phyloP scores from a whole-genome alignment of 2,113 vertebrate species.

The Tiliqua scincoides region DNA sequence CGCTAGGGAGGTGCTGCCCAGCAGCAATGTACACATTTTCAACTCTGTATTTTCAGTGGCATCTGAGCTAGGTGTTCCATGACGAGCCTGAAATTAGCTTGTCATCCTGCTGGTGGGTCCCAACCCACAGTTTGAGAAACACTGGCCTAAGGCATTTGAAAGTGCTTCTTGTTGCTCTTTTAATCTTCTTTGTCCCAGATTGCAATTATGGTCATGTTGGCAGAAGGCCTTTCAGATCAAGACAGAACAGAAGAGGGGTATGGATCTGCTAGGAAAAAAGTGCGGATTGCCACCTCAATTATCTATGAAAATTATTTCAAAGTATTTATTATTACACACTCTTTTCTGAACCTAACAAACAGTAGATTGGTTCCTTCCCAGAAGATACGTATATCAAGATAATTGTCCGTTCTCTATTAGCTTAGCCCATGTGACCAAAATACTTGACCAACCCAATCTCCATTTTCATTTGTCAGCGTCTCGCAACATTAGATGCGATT shows the following conservation, averaged over 20 bases:
- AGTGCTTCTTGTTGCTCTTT: constrained; percentile 11
- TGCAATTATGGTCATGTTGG: not conserved
- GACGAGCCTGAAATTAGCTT: too few relatives aligned
- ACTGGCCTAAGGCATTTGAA: constrained; percentile 51
- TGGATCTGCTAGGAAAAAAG: not conserved
- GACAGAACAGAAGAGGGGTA: not conserved
- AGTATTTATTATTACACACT: not conserved
- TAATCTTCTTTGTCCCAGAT: not conserved
- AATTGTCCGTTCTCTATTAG: constrained; percentile 34
- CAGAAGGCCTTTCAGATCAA: not conserved
- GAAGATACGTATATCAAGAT: constrained; percentile 31
- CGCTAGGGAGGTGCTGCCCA: too few relatives aligned
- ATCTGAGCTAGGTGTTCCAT: too few relatives aligned
- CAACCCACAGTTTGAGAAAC: too few relatives aligned
- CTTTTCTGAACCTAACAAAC: constrained; percentile 6
- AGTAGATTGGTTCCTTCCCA: constrained; percentile 48
- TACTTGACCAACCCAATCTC: constrained; percentile 14
- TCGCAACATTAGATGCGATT: constrained; percentile 49
- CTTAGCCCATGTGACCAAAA: constrained; percentile 46
- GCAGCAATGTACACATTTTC: too few relatives aligned
- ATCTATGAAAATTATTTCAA: not conserved
- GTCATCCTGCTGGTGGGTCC: too few relatives aligned
- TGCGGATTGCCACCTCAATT: not conserved
- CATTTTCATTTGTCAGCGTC: constrained; percentile 44
- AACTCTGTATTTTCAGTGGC: too few relatives aligned